A percentile compares a stretch with the other conserved stretches of the same genome.
Evolutionary conservation across 35 echinoderm and acorn worm genomes (phyloP).

Genomic region (Apostichopus japonicus): DNA sequence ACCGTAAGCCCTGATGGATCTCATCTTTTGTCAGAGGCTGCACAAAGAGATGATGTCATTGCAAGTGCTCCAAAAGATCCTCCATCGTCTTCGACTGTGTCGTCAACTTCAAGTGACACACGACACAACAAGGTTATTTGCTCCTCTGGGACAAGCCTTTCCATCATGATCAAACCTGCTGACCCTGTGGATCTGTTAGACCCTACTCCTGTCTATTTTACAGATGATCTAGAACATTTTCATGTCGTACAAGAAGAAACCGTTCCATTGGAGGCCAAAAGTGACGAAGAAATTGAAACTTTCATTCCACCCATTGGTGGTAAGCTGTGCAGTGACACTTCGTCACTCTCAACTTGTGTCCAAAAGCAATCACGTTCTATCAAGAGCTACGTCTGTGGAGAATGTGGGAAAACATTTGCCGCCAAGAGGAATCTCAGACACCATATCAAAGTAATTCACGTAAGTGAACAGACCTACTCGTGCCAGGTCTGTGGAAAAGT

Average conservation of each 20-base stretch:
- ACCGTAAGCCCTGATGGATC: background rate
- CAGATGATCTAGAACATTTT: slow-evolving; percentile 33
- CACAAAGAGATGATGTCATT: background rate
- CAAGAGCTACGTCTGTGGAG: slow-evolving; percentile 12
- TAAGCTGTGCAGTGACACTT: background rate
- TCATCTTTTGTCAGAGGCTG: background rate
- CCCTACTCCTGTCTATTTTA: background rate
- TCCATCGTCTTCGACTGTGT: background rate
- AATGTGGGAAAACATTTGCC: slow-evolving; percentile 33
- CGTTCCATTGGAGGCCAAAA: slow-evolving; percentile 16
- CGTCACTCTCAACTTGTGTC: background rate
- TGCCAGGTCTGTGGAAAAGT: slow-evolving; percentile 36
- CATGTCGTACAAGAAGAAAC: slow-evolving; percentile 32
- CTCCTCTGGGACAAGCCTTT: background rate
- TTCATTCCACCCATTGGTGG: background rate
- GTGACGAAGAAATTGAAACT: slow-evolving; percentile 2
- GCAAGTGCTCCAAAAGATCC: background rate
- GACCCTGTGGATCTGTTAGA: background rate
- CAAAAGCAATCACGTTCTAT: background rate
- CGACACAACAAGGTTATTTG: background rate
- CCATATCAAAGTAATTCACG: slow-evolving; percentile 45
- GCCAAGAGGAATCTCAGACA: background rate
- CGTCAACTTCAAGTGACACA: background rate
- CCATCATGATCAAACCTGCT: background rate
- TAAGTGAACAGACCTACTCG: slow-evolving; percentile 36